Evolutionary conservation across 23 tunicate species (phyloP).

Genomic region (Clavelina lepadiformis): DNA sequence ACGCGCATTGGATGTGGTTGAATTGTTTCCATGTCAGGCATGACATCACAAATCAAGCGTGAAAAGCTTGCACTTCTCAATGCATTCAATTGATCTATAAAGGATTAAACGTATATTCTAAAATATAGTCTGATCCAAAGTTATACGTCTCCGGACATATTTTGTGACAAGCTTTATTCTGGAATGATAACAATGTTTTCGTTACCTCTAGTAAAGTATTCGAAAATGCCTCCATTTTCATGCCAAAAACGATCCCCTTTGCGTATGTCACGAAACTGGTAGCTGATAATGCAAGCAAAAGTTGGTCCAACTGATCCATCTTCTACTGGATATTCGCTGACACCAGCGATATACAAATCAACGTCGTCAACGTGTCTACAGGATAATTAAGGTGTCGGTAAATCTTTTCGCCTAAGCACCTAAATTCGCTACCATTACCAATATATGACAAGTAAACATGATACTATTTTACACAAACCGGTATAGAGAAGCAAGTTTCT

Average conservation of each 20-base stretch:
- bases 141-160: too few species aligned
- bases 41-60: slow-evolving; percentile 49
- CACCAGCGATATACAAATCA: slow-evolving; percentile 77
- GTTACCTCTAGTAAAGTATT: slow-evolving; percentile 53
- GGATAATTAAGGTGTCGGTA: not conserved
- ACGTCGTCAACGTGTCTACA: slow-evolving; percentile 74
- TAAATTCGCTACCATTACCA: not conserved
- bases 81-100: slow-evolving; percentile 62
- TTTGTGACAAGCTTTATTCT: not conserved
- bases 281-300: slow-evolving; percentile 72
- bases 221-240: slow-evolving; percentile 81
- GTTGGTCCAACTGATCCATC: slow-evolving; percentile 87
- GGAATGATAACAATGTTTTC: not conserved
- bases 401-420: too few species aligned
- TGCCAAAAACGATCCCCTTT: slow-evolving; percentile 82
- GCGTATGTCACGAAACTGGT: slow-evolving; percentile 79
- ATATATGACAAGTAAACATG: not conserved
- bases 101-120: not conserved
- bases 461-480: slow-evolving; percentile 11
- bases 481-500: slow-evolving; percentile 23
- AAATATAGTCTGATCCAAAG: not conserved
- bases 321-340: slow-evolving; percentile 49
- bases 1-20: slow-evolving; percentile 66
- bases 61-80: slow-evolving; percentile 40
- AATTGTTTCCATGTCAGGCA: slow-evolving; percentile 39